phyloP scores from a whole-genome alignment of 2,113 vertebrate species.

The Oceanites oceanicus region DNA sequence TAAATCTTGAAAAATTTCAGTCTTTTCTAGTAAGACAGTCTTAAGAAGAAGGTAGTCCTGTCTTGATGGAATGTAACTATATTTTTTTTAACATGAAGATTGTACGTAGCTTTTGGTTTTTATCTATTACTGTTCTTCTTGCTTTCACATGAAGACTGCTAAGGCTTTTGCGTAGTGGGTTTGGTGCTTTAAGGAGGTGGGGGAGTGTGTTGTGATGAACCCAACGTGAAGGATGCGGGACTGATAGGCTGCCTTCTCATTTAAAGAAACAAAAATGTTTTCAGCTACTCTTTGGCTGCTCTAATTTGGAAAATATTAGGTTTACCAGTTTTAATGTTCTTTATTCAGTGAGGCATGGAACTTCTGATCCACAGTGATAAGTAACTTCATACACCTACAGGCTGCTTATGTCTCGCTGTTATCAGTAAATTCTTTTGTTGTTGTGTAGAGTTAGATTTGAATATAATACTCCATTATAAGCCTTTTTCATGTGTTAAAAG shows the following conservation, averaged over 20 bases:
- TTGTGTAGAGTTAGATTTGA: not conserved
- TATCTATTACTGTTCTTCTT: not conserved
- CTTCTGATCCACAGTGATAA: not conserved
- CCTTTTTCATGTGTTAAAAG: not conserved
- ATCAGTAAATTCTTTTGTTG: not conserved
- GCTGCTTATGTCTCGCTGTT: not conserved
- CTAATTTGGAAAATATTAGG: not conserved
- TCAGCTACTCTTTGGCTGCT: not conserved
- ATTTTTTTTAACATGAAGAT: not conserved
- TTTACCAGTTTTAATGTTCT: not conserved
- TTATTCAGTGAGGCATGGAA: not conserved
- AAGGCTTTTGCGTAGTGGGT: no score
- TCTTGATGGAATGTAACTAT: not conserved
- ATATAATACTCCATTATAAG: not conserved
- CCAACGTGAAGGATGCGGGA: fast-evolving
- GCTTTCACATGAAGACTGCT: not conserved
- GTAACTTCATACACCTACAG: not conserved
- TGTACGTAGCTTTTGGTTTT: not conserved
- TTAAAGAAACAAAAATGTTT: not conserved
- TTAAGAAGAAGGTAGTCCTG: not conserved
- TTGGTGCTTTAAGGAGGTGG: not conserved
- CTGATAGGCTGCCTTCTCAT: not conserved
- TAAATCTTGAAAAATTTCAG: not conserved
- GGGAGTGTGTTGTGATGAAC: not conserved
- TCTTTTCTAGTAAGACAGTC: not conserved